Evolutionary conservation across 2,797 vertebrate species (phyloP), one percentile per base, ranked within the genome.

Genomic region (Acestrorhynchus altus): DNA sequence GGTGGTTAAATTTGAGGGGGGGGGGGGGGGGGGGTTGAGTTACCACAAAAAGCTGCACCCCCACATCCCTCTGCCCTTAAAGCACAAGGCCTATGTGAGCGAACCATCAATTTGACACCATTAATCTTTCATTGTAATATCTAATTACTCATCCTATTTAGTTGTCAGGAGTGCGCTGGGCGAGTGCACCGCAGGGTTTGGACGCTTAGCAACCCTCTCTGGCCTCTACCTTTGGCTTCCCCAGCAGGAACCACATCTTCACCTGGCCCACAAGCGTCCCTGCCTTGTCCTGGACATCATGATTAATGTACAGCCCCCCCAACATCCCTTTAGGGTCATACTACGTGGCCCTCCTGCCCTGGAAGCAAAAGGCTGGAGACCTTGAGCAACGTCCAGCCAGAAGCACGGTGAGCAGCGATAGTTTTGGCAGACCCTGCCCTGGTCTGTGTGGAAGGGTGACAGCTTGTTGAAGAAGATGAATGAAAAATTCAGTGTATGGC

Each of bases 201-300:
- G 59, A 63, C 82, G 52, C 79, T 79, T 85, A 78, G 83, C 81
- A 85, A 86, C 78, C 60, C 86, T 59, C 39, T 72, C 61, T 64
- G 78, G 83, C 79, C 26, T 72, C 16, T 86, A 83, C 88, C 84
- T 90, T 78, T 59, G 46, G 77, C 78, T 72, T 85, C 79, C 59
- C 52, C 83, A 81, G 80, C 84, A 79, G 86, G 79, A 80, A 81
- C 72, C 74, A 75, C 72, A 74, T 76, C 76, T 88, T 89, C 87
- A 86, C 89, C 86, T 92, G 87, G 80, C 83, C 84, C 90, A 87
- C 12, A 89, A 90, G 91, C 90, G 84, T 86, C 88, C 64, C 65
- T 76, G 85, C 86, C 87, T 85, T 83, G 79, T 91, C 86, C 68
- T 66, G 22, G 35, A 60, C 42, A 79, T 40, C 46, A 31, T 89